Conservation (phyloP, 2,888 invertebrate genomes). For the Drosophila quinaria region DNA sequence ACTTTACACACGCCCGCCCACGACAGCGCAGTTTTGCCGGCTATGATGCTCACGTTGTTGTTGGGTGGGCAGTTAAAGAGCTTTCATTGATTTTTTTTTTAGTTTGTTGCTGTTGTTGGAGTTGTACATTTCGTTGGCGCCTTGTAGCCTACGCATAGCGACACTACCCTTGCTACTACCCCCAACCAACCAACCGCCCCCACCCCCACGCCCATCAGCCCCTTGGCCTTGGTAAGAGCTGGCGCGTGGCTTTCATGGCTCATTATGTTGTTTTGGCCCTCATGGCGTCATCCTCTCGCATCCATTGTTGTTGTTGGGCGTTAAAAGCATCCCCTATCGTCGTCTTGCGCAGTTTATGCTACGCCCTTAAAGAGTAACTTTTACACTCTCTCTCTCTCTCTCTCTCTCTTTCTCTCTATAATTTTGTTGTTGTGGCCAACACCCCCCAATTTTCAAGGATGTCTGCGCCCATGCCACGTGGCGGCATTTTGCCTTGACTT, state of each 20-base stretch:
- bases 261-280: constrained; percentile 52
- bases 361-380: constrained; percentile 48
- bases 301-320: background rate
- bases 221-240: constrained; percentile 20
- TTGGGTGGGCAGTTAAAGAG: constrained; percentile 32
- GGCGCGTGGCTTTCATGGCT: constrained; percentile 75
- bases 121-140: constrained; percentile 54
- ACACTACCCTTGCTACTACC: background rate
- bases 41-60: constrained; percentile 22
- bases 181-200: background rate
- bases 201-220: background rate
- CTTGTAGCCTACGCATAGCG: constrained; percentile 50
- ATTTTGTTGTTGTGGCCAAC: constrained; percentile 28
- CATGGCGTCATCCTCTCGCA: constrained; percentile 75
- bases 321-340: constrained; percentile 47
- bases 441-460: constrained; percentile 62
- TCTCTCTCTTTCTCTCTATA: background rate
- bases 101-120: background rate
- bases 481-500: constrained; percentile 18
- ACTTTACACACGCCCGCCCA: constrained; percentile 53
- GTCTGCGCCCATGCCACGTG: constrained; percentile 62
- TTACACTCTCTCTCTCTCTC: constrained; percentile 12
- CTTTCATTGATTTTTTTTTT: constrained; percentile 66
- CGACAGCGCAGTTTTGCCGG: constrained; percentile 33
- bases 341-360: constrained; percentile 67